These are phyloP conservation scores for Cebus imitator DNA, from an alignment of 2,113 vertebrate species.

Conservation along the genomic window DNA sequence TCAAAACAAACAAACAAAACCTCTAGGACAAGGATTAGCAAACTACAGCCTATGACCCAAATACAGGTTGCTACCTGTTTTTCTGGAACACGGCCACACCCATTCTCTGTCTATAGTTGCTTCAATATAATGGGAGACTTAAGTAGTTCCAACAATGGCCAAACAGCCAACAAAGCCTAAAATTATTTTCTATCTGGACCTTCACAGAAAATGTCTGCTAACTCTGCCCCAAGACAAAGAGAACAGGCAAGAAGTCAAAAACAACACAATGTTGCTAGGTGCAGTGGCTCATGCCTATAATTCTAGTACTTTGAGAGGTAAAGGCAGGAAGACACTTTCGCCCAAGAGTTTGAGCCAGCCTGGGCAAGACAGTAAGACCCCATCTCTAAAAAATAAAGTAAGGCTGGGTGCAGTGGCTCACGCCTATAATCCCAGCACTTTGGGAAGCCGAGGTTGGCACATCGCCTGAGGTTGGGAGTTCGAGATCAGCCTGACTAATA, in stretches of 20 bases:
- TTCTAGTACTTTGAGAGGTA: too few relatives aligned
- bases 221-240: constrained; percentile 38
- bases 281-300: too few relatives aligned
- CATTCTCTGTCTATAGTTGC: neutral
- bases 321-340: too few relatives aligned
- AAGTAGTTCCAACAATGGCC: neutral
- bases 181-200: neutral
- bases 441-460: too few relatives aligned
- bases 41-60: neutral
- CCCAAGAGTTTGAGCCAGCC: too few relatives aligned
- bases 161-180: constrained; percentile 32
- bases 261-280: neutral
- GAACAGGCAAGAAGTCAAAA: constrained; percentile 30
- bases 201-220: constrained; percentile 23
- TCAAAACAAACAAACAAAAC: neutral
- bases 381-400: too few relatives aligned
- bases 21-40: neutral
- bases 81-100: neutral
- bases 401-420: too few relatives aligned
- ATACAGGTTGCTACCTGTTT: neutral
- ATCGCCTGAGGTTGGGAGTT: too few relatives aligned
- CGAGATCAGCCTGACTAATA: too few relatives aligned
- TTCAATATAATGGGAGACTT: neutral
- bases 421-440: too few relatives aligned
- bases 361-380: too few relatives aligned